Evolutionary conservation across 2,113 vertebrate species (phyloP).

Genomic region (Daphoenositta chrysoptera): DNA sequence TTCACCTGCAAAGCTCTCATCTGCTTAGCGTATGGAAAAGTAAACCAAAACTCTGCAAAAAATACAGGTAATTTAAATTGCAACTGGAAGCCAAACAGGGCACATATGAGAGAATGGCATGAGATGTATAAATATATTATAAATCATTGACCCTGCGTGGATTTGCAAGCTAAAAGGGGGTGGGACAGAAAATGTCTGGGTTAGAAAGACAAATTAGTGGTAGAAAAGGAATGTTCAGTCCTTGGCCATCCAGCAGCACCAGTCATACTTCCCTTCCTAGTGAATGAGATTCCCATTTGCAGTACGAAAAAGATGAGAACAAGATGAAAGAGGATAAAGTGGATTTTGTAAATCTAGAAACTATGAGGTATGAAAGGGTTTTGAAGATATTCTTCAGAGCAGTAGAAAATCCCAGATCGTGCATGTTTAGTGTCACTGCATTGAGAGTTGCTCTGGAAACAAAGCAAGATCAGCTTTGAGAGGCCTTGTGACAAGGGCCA

Average conservation of each 20-base stretch:
- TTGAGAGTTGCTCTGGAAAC: neutral
- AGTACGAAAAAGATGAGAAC: neutral
- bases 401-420: neutral
- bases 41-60: neutral
- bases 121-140: neutral
- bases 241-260: neutral
- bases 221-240: neutral
- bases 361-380: too few relatives aligned
- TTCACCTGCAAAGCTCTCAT: neutral
- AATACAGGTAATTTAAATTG: neutral
- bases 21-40: neutral
- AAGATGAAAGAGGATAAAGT: neutral
- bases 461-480: neutral
- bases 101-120: neutral
- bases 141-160: neutral
- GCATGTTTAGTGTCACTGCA: neutral
- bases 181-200: neutral
- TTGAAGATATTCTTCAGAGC: neutral
- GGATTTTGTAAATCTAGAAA: too few relatives aligned
- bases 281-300: neutral
- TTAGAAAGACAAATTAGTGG: neutral
- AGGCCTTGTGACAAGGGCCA: neutral
- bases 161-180: neutral
- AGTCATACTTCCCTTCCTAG: neutral
- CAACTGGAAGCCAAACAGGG: neutral